Conservation (phyloP, 2,888 invertebrate genomes). For the Melinaea marsaeus region DNA sequence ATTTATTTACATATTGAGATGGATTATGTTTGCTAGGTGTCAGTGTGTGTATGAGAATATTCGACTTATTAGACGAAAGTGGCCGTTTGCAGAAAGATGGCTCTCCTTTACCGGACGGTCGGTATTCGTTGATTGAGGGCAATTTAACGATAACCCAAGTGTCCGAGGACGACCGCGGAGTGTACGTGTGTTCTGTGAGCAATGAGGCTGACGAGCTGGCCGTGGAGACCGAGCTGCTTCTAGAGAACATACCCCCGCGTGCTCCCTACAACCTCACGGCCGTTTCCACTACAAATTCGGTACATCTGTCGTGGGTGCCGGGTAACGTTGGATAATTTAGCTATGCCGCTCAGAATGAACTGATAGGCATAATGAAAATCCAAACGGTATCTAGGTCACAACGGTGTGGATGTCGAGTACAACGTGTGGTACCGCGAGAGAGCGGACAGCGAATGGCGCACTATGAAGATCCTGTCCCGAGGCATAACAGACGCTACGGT, state of each 20-base stretch:
- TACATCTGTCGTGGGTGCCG: constrained; percentile 90
- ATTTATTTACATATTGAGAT: neutral
- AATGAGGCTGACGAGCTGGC: constrained; percentile 93
- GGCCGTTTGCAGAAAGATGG: constrained; percentile 82
- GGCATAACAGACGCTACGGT: constrained; percentile 88
- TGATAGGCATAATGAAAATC: no score
- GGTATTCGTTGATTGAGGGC: constrained; percentile 82
- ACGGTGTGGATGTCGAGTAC: constrained; percentile 87
- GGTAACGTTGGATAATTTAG: constrained; percentile 46
- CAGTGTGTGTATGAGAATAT: no score
- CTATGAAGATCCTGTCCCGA: constrained; percentile 84
- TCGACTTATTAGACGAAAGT: neutral
- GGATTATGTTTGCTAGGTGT: neutral
- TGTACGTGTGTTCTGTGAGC: constrained; percentile 88
- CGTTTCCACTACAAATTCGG: constrained; percentile 82
- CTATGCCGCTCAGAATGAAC: no score
- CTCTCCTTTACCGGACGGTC: constrained; percentile 80
- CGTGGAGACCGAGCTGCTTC: constrained; percentile 87
- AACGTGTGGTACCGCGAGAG: constrained; percentile 90
- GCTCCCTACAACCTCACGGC: constrained; percentile 93
- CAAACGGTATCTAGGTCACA: constrained; percentile 76
- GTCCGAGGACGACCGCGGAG: constrained; percentile 90
- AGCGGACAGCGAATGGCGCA: constrained; percentile 89
- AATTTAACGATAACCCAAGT: constrained; percentile 91
- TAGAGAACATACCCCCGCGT: constrained; percentile 92